phyloP scores from a whole-genome alignment of 2,113 vertebrate genomes.

The Chrysochloris asiatica region DNA sequence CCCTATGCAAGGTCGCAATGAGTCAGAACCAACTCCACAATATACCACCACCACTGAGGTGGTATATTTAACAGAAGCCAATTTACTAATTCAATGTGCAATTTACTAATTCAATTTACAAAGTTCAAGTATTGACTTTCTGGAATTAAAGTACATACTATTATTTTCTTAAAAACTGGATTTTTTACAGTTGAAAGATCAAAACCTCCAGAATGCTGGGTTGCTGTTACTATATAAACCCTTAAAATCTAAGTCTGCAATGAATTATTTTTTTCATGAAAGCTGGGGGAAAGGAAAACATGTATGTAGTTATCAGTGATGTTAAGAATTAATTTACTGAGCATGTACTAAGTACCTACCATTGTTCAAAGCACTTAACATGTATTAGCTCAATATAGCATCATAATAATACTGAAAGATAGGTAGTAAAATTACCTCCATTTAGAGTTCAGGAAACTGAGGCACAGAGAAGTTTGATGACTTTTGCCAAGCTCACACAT shows the following conservation, averaged over 20 bases:
- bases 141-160: not conserved
- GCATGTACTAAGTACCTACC: not conserved
- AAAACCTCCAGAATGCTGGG: not conserved
- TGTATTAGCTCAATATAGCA: not conserved
- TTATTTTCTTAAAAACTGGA: not conserved
- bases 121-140: constrained; percentile 47
- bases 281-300: not conserved
- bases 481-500: not conserved
- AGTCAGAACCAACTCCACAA: no score
- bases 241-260: not conserved
- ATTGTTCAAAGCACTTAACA: not conserved
- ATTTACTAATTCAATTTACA: no score
- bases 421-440: no score
- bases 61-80: not conserved
- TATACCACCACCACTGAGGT: no score
- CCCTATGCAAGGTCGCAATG: no score
- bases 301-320: not conserved
- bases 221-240: not conserved
- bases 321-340: not conserved
- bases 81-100: not conserved
- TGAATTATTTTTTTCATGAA: not conserved
- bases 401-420: not conserved
- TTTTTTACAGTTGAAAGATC: not conserved
- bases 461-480: not conserved
- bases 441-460: not conserved